phyloP scores from a whole-genome alignment of 1,140 invertebrate genomes.

The Chironomus tepperi region DNA sequence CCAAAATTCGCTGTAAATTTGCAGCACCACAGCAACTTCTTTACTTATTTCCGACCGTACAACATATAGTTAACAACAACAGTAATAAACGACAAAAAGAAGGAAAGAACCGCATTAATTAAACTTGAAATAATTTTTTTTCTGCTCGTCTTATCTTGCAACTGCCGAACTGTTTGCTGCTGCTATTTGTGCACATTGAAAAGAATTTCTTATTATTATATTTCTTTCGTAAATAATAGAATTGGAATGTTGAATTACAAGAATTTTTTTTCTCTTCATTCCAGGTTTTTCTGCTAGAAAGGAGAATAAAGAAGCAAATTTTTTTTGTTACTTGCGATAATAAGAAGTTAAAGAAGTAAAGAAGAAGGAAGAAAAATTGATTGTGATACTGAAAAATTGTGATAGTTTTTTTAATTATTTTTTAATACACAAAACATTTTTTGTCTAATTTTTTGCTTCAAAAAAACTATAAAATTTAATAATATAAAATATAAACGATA shows the following conservation, averaged over 20 bases:
- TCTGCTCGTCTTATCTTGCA: background rate
- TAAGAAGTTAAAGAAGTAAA: background rate
- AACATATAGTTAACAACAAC: background rate
- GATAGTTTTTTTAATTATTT: background rate
- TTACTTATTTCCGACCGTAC: too few species aligned
- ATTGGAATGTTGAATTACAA: background rate
- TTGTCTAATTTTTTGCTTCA: background rate
- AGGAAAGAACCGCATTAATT: background rate
- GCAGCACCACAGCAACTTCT: too few species aligned
- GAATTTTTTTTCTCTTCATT: background rate
- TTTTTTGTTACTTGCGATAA: too few species aligned
- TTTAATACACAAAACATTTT: background rate
- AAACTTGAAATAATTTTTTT: background rate
- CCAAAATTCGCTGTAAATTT: too few species aligned
- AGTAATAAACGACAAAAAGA: background rate
- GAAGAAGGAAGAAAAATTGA: constrained; percentile 6
- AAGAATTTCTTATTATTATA: background rate
- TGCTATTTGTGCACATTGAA: background rate
- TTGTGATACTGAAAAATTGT: background rate
- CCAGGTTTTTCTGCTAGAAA: background rate
- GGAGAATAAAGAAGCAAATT: too few species aligned
- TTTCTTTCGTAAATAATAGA: background rate
- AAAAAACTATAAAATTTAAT: background rate
- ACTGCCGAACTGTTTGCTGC: background rate
- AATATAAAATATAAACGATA: background rate